These are phyloP conservation scores for Atlantisia rogersi DNA, from an alignment of 2,113 vertebrate genomes.

Conservation along the genomic window DNA sequence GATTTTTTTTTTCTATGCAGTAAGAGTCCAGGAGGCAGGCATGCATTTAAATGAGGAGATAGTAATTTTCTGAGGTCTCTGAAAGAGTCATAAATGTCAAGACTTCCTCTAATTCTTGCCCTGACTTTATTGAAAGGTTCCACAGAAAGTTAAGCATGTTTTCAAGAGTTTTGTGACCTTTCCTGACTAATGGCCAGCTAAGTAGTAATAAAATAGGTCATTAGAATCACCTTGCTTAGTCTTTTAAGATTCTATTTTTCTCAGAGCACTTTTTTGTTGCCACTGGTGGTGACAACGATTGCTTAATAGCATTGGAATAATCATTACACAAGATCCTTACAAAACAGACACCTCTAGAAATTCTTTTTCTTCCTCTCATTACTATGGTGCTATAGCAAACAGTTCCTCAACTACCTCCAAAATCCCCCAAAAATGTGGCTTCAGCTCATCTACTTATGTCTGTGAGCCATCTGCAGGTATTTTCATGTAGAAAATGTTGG, in stretches of 20 bases:
- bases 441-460: neutral
- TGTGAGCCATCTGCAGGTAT: neutral
- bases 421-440: accelerated
- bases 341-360: neutral
- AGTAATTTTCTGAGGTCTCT: neutral
- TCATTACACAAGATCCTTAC: neutral
- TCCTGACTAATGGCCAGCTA: neutral
- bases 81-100: neutral
- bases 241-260: neutral
- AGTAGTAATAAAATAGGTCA: neutral
- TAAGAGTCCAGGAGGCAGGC: neutral
- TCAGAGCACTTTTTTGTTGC: neutral
- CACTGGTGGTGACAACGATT: neutral
- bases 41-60: neutral
- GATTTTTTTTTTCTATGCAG: neutral
- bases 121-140: neutral
- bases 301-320: neutral
- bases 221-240: neutral
- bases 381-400: neutral
- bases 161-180: neutral
- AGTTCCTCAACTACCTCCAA: neutral
- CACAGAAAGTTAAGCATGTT: neutral
- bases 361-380: neutral
- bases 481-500: neutral
- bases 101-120: neutral